Evolutionary conservation across 2,797 vertebrate genomes (phyloP).

Genomic region (Myotis pilosus): DNA sequence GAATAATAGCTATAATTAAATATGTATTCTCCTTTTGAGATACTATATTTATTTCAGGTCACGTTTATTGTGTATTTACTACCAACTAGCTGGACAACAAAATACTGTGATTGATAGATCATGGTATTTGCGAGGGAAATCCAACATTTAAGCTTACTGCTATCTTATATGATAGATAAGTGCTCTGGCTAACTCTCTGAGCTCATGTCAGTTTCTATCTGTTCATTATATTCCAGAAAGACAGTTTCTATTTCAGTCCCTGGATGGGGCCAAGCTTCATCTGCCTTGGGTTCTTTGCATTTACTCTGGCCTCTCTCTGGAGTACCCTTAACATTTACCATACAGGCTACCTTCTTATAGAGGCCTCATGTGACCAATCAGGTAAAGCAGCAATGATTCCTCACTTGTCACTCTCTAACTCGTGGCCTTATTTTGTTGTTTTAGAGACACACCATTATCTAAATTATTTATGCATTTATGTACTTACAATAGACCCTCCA

Average conservation of each 20-base stretch:
- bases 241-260: background rate
- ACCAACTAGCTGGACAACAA: background rate
- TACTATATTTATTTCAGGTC: background rate
- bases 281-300: background rate
- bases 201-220: background rate
- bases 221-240: background rate
- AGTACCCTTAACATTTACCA: background rate
- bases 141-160: background rate
- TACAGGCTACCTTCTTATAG: background rate
- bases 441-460: background rate
- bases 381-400: background rate
- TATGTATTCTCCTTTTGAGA: background rate
- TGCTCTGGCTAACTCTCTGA: background rate
- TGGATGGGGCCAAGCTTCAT: background rate
- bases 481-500: background rate
- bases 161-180: background rate
- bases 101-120: background rate
- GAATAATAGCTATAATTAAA: conserved; percentile 58
- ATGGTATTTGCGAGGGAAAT: background rate
- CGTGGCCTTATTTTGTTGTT: background rate
- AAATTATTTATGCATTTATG: background rate
- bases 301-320: background rate
- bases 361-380: background rate
- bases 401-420: background rate
- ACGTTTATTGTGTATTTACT: background rate